phyloP scores from a whole-genome alignment of 2,113 vertebrate species.

The Ivindomyrus marchei region DNA sequence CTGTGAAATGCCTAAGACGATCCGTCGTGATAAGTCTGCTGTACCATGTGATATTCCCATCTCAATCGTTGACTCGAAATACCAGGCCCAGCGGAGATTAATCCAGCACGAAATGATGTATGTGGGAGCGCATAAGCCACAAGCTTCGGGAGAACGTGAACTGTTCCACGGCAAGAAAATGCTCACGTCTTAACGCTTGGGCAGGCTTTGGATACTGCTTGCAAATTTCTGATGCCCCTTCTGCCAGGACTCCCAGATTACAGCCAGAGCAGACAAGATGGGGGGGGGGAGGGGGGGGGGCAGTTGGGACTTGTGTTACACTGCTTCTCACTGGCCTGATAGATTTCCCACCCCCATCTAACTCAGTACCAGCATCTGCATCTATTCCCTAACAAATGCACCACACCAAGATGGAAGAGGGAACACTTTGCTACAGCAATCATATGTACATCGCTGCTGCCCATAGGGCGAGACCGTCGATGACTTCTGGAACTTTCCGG shows the following conservation, averaged over 20 bases:
- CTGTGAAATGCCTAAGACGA: neutral
- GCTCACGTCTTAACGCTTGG: neutral
- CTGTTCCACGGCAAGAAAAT: neutral
- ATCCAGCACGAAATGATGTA: conserved; percentile 6
- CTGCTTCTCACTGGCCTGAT: neutral
- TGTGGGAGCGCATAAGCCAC: neutral
- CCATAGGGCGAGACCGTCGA: neutral
- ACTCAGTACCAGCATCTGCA: neutral
- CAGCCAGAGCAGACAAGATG: neutral
- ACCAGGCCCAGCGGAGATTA: neutral
- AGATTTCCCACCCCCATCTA: neutral
- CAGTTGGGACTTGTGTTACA: neutral
- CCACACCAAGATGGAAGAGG: neutral
- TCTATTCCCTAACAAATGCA: neutral
- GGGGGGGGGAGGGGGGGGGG: neutral
- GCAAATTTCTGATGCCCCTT: neutral
- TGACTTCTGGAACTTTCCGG: neutral
- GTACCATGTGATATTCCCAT: neutral
- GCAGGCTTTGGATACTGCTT: neutral
- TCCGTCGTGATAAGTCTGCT: neutral
- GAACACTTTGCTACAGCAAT: neutral
- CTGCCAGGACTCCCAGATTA: neutral
- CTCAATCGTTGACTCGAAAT: neutral
- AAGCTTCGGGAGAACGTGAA: neutral
- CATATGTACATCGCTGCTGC: neutral